Evolutionary conservation across 2,797 vertebrate genomes (phyloP), one percentile per base, ranked within the genome.

Genomic region (Tokudaia tokunoshimensis): DNA sequence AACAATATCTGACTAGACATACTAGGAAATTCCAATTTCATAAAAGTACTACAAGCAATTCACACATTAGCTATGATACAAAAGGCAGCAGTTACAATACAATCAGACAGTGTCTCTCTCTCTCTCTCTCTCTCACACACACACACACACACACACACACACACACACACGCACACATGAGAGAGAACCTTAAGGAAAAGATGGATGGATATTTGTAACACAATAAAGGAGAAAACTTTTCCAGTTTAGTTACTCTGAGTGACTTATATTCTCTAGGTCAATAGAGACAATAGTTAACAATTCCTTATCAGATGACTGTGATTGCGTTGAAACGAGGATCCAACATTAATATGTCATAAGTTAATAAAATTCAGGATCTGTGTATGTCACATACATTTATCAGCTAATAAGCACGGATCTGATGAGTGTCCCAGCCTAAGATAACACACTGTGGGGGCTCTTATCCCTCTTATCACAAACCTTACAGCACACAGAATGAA

Each of bases 321-420:
- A 31, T 57, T 57, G 44, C 41, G 89, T 72, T 88, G 13, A 93
- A 81, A 92, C 74, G 31, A 75, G 29, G 80, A 15, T 34, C 17
- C 59, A 89, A 78, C 74, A 88, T 76, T 55, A 94, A 41, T 59
- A 85, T 34, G 41, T 91, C 55, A 95, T 31, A 92, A 74, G 50
- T 37, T 95, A 93, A 95, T 94, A 65, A 96, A 97, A 94, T 61
- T 80, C 65, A 78, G 94, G 41, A 65, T 50, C 47, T 94, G 22
- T 96, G 37, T 63, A 89, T 41, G 89, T 55, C 84, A 52, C 17
- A 93, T 1, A 63, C 19, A 92, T 63, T 79, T 94, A 59, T 88
- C 61, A 94, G 61, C 34, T 78, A 61, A 41, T 65, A 84, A 85
- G 84, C 70, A 94, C 57, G 50, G 90, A 91, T 74, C 63, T 94